phyloP scores from a whole-genome alignment of 2,113 vertebrate species.

The Synchiropus splendidus region DNA sequence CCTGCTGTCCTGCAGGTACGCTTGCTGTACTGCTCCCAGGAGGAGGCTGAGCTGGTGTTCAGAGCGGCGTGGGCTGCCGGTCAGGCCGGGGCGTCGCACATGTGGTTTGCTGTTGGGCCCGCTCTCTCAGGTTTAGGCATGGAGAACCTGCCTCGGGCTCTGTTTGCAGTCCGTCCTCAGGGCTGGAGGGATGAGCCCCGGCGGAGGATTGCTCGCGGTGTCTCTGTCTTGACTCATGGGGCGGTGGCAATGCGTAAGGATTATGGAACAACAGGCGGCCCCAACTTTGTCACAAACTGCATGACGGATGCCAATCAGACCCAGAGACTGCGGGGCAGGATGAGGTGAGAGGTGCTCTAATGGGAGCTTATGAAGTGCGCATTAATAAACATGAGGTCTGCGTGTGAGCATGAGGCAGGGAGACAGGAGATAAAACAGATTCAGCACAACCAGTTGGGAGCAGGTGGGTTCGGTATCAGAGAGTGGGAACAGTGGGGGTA shows the following conservation, averaged over 20 bases:
- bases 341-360: slow-evolving; percentile 61
- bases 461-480: slow-evolving; percentile 17
- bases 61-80: slow-evolving; percentile 78
- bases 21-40: slow-evolving; percentile 88
- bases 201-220: slow-evolving; percentile 76
- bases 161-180: slow-evolving; percentile 83
- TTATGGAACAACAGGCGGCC: slow-evolving; percentile 74
- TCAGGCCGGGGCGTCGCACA: slow-evolving; percentile 80
- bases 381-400: slow-evolving; percentile 6
- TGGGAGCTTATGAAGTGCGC: slow-evolving; percentile 2
- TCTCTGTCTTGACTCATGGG: slow-evolving; percentile 85
- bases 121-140: slow-evolving; percentile 76
- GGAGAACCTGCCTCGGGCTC: slow-evolving; percentile 72
- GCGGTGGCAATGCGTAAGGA: slow-evolving; percentile 81
- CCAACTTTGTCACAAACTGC: slow-evolving; percentile 83
- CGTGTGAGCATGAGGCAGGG: slow-evolving; percentile 14
- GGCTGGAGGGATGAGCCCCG: slow-evolving; percentile 86
- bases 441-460: slow-evolving; percentile 20
- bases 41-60: slow-evolving; percentile 85
- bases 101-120: slow-evolving; percentile 89
- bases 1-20: slow-evolving; percentile 68
- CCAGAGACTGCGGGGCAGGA: slow-evolving; percentile 72
- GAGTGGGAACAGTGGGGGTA: slow-evolving; percentile 24
- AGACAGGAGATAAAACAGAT: slow-evolving; percentile 11
- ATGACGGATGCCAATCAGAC: slow-evolving; percentile 77